phyloP scores from a whole-genome alignment of 2,113 vertebrate species.

The Pituophis catenifer region DNA sequence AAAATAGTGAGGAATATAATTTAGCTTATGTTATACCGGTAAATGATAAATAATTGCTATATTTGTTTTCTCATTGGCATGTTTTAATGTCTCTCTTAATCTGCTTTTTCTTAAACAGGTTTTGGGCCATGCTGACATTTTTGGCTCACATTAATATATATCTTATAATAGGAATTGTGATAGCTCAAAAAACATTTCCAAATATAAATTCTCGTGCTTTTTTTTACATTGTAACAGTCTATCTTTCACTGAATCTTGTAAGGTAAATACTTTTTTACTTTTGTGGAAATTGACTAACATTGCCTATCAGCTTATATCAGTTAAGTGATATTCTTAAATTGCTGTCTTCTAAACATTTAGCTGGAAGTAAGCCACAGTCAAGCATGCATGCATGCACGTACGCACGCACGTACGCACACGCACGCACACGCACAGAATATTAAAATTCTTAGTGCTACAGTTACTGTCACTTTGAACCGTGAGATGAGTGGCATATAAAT shows the following conservation, averaged over 20 bases:
- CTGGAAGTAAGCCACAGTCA: not conserved
- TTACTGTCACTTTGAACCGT: not conserved
- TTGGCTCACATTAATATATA: conserved; percentile 47
- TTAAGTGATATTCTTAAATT: not conserved
- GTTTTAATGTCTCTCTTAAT: not conserved
- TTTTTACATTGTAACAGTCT: conserved; percentile 44
- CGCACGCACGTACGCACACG: no score
- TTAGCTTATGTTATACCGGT: not conserved
- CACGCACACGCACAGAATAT: not conserved
- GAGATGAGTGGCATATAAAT: no score
- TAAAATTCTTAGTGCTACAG: not conserved
- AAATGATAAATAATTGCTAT: not conserved
- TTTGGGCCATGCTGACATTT: conserved; percentile 52
- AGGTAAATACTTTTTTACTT: conserved; percentile 25
- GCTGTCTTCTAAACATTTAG: not conserved
- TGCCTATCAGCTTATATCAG: not conserved
- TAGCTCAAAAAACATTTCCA: conserved; percentile 38
- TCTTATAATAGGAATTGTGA: conserved; percentile 47
- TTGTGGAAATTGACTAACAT: not conserved
- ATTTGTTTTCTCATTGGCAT: not conserved
- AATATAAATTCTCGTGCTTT: conserved; percentile 22
- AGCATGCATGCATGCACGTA: not conserved
- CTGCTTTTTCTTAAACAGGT: conserved; percentile 25
- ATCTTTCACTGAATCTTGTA: conserved; percentile 41
- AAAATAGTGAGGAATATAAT: not conserved